phyloP scores from a whole-genome alignment of 2,113 vertebrate genomes.

The Saccopteryx leptura region DNA sequence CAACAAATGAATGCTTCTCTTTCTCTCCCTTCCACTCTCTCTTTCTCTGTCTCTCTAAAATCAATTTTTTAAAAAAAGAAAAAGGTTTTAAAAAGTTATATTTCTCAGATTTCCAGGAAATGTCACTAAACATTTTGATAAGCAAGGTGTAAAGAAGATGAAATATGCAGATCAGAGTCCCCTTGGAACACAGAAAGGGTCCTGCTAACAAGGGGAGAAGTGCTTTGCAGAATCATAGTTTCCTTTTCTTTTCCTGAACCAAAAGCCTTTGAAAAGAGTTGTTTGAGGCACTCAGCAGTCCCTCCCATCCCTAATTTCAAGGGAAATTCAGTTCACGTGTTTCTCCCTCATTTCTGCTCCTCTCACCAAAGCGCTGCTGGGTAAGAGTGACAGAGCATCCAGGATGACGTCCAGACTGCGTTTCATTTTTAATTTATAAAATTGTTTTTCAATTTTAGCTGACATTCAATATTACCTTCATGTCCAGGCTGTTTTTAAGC shows the following conservation, averaged over 20 bases:
- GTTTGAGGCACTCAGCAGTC: conserved; percentile 59
- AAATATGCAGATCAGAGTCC: conserved; percentile 46
- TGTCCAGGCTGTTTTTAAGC: background rate
- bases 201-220: background rate
- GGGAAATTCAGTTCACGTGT: conserved; percentile 80
- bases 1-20: no score
- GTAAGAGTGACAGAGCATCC: background rate
- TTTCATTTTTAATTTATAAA: background rate
- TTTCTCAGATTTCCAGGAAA: conserved; percentile 48
- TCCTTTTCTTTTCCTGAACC: conserved; percentile 64
- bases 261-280: conserved; percentile 61
- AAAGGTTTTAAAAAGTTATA: background rate
- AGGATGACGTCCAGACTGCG: conserved; percentile 6
- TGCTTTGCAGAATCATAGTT: conserved; percentile 24
- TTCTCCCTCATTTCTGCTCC: conserved; percentile 63
- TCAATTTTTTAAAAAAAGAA: no score
- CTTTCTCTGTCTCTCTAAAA: no score
- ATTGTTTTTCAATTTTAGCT: background rate
- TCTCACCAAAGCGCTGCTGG: background rate
- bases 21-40: no score
- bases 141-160: conserved; percentile 41
- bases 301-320: conserved; percentile 72
- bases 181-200: background rate
- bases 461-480: background rate
- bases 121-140: conserved; percentile 29